These are phyloP conservation scores for Loriculus beryllinus DNA, from an alignment of 2,797 vertebrate species.

Conservation along the genomic window DNA sequence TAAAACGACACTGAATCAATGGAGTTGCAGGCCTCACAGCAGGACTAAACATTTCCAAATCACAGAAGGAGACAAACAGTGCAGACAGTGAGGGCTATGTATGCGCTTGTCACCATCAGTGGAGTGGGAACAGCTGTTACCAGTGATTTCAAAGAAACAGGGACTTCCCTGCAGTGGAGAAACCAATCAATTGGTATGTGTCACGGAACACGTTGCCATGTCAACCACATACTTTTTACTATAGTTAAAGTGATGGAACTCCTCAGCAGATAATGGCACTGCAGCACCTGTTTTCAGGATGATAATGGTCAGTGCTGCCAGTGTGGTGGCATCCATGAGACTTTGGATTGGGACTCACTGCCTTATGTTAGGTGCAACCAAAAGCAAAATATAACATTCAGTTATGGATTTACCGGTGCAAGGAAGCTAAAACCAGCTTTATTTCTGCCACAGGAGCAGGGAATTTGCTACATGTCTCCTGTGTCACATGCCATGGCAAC, in stretches of 20 bases:
- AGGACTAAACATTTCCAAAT: neutral
- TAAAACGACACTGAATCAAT: neutral
- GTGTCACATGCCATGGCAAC: neutral
- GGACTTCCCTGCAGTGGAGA: neutral
- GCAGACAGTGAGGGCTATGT: neutral
- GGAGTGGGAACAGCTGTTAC: neutral
- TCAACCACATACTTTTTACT: neutral
- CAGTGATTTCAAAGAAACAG: neutral
- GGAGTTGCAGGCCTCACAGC: neutral
- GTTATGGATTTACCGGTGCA: neutral
- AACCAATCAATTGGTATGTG: neutral
- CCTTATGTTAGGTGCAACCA: neutral
- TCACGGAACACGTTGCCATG: neutral
- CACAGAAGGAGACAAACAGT: neutral
- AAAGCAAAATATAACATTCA: neutral
- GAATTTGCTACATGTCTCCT: neutral
- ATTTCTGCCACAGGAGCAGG: neutral
- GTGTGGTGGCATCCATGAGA: neutral
- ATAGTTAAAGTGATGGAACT: neutral
- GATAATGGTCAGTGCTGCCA: neutral
- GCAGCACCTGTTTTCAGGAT: neutral
- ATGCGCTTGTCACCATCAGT: neutral
- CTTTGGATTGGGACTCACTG: neutral
- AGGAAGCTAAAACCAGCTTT: neutral
- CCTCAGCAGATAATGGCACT: neutral